Conservation (phyloP, 2,888 invertebrate genomes). For the Harpalus rubripes region DNA sequence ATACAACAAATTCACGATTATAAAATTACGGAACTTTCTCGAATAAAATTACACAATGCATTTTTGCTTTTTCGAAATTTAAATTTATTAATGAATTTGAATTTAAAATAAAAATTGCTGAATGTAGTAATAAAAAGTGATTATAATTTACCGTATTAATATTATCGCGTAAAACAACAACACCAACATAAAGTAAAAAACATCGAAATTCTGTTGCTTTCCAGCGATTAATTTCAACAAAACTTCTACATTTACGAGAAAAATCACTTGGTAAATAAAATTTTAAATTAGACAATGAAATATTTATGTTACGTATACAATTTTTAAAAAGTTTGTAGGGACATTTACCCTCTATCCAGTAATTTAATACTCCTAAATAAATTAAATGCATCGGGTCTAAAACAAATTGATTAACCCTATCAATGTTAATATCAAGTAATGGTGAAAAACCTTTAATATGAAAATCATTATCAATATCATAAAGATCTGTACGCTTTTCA, state of each 20-base stretch:
- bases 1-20: too few species aligned
- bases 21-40: background rate
- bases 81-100: background rate
- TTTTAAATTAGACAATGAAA: background rate
- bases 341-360: constrained; percentile 19
- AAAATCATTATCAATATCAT: too few species aligned
- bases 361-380: too few species aligned
- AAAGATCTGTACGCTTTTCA: too few species aligned
- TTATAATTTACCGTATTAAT: too few species aligned
- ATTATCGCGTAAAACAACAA: too few species aligned
- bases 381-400: too few species aligned
- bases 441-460: too few species aligned
- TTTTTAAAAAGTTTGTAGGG: constrained; percentile 12
- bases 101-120: background rate
- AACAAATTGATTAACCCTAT: too few species aligned
- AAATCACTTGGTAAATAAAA: background rate
- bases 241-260: background rate
- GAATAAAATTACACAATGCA: background rate
- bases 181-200: too few species aligned
- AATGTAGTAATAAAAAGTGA: too few species aligned
- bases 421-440: too few species aligned
- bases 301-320: background rate
- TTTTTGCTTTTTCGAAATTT: background rate
- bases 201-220: constrained; percentile 2
- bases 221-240: background rate